Evolutionary conservation across 2,888 invertebrate species (phyloP).

Genomic region (Anthophora plumipes): DNA sequence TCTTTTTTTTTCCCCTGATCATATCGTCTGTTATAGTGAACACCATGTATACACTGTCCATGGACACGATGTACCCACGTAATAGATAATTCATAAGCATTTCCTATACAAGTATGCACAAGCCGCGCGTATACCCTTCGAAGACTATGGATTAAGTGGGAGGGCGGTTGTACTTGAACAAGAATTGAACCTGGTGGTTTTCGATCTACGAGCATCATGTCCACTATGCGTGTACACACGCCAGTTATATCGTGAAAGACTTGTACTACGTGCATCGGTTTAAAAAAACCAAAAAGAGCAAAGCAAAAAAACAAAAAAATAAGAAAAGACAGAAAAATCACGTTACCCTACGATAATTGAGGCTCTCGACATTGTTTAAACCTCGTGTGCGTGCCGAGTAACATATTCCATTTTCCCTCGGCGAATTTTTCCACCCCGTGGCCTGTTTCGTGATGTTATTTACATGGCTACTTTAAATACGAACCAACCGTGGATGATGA

Average conservation of each 20-base stretch:
- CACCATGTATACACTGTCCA: slow-evolving; percentile 10
- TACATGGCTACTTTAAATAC: slow-evolving; percentile 50
- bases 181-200: neutral
- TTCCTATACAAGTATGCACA: slow-evolving; percentile 43
- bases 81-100: slow-evolving; percentile 70
- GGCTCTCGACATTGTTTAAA: slow-evolving; percentile 35
- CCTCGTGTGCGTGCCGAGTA: slow-evolving; percentile 1
- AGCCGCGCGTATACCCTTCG: slow-evolving; percentile 5
- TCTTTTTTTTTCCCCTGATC: too few species aligned
- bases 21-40: too few species aligned
- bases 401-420: slow-evolving; percentile 45
- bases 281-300: too few species aligned
- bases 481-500: slow-evolving; percentile 15
- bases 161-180: slow-evolving; percentile 24
- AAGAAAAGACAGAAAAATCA: slow-evolving; percentile 60
- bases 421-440: slow-evolving; percentile 38
- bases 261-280: too few species aligned
- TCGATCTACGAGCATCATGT: slow-evolving; percentile 4
- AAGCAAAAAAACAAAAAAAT: too few species aligned
- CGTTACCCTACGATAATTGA: slow-evolving; percentile 63
- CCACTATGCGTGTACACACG: too few species aligned
- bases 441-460: slow-evolving; percentile 18
- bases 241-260: too few species aligned
- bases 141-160: slow-evolving; percentile 59
- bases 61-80: slow-evolving; percentile 62